Base-by-base conservation (phyloP, 2,113 vertebrate genomes). In the Ptilonorhynchus violaceus region DNA sequence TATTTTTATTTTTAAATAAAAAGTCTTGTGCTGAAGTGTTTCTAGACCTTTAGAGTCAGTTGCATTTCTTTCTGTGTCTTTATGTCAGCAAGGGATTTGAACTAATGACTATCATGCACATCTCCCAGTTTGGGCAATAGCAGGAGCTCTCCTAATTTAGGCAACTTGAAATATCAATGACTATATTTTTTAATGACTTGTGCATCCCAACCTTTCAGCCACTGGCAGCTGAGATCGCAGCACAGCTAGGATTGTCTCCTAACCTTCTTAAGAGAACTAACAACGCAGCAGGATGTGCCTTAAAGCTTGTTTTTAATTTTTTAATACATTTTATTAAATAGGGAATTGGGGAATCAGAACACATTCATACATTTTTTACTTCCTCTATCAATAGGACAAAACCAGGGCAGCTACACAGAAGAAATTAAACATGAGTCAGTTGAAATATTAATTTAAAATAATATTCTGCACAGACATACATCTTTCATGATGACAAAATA, bases 231-330 rank as follows among this genome's bases (percentile, higher is more conserved):
- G 49, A 69, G 52, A 76, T 53, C 94, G 89, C 95, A 87, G 78
- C 87, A 95, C 92, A 92, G 68, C 53, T 50, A 63, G 47, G 39
- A 67, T 87, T 35, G 69, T 96, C 80, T 96, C 77, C 55, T 96
- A 53, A 93, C 88, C 58, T 94, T 90, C 72, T 93, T 84, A 85
- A 52, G 62, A 89, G 44, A 97, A 92, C 78, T 93, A 92, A 92
- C n/a, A 35, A 55, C 20, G 1, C 84, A 80, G 70, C 6, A 31
- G 83, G 87, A 92, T 15, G 1, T 77, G 67, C 58, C 86, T 91
- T 92, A 47, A 92, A 93, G 85, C 92, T 97, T 93, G 76, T 75
- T 97, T 67, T 83, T 88, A 55, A 80, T 64, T 85, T 95, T 92
- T 91, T 91, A 86, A 77, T 86, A 47, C 50, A 85, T 85, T 93